Conservation (phyloP, 1,140 invertebrate genomes). For the Argopecten irradians region DNA sequence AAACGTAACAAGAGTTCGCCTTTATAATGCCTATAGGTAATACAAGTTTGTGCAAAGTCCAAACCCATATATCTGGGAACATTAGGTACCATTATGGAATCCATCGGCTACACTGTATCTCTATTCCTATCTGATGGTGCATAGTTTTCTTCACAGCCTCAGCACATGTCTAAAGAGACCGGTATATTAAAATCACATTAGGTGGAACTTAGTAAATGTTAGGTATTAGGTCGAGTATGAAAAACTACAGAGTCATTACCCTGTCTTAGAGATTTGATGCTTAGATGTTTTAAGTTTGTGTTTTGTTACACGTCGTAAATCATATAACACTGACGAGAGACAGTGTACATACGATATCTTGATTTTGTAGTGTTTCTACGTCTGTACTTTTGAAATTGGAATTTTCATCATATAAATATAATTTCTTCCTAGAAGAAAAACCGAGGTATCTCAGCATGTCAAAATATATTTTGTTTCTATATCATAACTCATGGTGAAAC, state of each 20-base stretch:
- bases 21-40: no score
- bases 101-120: background rate
- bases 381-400: slow-evolving; percentile 18
- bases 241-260: background rate
- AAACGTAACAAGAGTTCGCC: no score
- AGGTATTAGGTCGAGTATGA: background rate
- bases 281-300: background rate
- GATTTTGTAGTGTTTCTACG: background rate
- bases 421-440: slow-evolving; percentile 6
- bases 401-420: slow-evolving; percentile 13
- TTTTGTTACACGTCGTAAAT: slow-evolving; percentile 3
- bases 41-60: no score
- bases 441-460: background rate
- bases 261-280: background rate
- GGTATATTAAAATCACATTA: slow-evolving; percentile 23
- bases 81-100: background rate
- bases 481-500: slow-evolving; percentile 11
- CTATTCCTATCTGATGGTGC: background rate
- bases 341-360: background rate
- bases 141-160: slow-evolving; percentile 9
- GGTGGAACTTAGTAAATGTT: slow-evolving; percentile 12
- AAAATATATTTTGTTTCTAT: background rate
- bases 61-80: background rate
- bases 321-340: background rate
- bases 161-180: background rate